phyloP scores from a whole-genome alignment of 2,797 vertebrate genomes.

The Etheostoma perlongum region DNA sequence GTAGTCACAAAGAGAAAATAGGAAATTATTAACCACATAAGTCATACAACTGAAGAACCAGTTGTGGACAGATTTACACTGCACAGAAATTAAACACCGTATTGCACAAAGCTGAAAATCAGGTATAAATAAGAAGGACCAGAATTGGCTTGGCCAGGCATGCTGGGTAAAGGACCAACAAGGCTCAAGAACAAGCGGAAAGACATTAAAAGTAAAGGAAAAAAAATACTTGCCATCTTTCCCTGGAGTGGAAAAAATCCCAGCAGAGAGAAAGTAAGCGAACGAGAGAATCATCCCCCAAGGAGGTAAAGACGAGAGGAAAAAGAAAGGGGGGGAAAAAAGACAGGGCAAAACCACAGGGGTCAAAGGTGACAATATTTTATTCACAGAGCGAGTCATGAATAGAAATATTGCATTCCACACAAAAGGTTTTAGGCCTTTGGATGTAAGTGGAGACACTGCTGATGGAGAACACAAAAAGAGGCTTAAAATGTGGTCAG shows the following conservation, averaged over 20 bases:
- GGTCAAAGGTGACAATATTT: conserved; percentile 96
- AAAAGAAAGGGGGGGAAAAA: conserved; percentile 73
- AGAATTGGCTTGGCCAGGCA: conserved; percentile 41
- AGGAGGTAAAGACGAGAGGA: conserved; percentile 76
- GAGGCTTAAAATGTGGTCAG: conserved; percentile 67
- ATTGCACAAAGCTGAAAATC: conserved; percentile 19
- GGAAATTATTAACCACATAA: conserved; percentile 1
- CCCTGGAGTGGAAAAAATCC: conserved; percentile 90
- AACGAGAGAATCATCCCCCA: conserved; percentile 68
- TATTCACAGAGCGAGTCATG: conserved; percentile 95
- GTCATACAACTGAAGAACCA: conserved; percentile 8
- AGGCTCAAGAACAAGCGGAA: conserved; percentile 87
- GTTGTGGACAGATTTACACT: conserved; percentile 3
- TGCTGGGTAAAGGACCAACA: conserved; percentile 44
- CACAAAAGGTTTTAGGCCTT: conserved; percentile 70
- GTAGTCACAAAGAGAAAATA: background rate
- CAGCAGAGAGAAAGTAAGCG: conserved; percentile 77
- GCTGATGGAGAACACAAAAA: conserved; percentile 61
- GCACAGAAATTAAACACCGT: conserved; percentile 1
- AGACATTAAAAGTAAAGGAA: conserved; percentile 80
- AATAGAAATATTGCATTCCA: conserved; percentile 98
- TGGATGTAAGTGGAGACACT: conserved; percentile 71
- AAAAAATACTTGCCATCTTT: conserved; percentile 86
- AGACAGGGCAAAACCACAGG: conserved; percentile 92
- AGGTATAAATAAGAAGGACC: conserved; percentile 26